phyloP scores from a whole-genome alignment of 2,888 invertebrate genomes.

The Cinara cedri region DNA sequence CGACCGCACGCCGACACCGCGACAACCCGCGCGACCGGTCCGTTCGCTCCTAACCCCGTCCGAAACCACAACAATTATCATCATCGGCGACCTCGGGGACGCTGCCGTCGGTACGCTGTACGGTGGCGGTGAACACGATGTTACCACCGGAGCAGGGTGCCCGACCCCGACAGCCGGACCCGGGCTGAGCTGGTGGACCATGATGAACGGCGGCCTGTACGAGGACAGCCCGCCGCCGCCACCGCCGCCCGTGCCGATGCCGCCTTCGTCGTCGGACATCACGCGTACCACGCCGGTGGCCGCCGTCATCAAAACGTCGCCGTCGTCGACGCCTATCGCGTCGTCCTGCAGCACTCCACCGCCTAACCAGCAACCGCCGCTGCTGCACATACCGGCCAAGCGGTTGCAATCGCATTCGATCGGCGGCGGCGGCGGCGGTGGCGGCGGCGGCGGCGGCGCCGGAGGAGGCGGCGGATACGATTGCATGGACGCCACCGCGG shows the following conservation, averaged over 20 bases:
- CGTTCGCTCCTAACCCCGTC: slow-evolving; percentile 41
- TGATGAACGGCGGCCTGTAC: slow-evolving; percentile 83
- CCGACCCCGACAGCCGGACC: slow-evolving; percentile 66
- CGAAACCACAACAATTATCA: slow-evolving; percentile 66
- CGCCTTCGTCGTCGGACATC: slow-evolving; percentile 66
- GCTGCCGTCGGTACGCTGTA: slow-evolving; percentile 74
- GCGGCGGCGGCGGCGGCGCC: slow-evolving; percentile 68
- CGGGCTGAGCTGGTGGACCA: slow-evolving; percentile 84
- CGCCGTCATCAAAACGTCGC: slow-evolving; percentile 64
- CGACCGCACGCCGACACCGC: neutral
- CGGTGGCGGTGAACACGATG: slow-evolving; percentile 73
- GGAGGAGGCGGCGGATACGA: slow-evolving; percentile 69
- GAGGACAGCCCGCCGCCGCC: slow-evolving; percentile 72
- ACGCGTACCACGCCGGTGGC: slow-evolving; percentile 65
- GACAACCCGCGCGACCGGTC: slow-evolving; percentile 12
- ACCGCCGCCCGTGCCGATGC: slow-evolving; percentile 66
- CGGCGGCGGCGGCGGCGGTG: slow-evolving; percentile 67
- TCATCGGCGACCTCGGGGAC: slow-evolving; percentile 61
- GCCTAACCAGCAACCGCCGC: slow-evolving; percentile 61
- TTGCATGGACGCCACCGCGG: slow-evolving; percentile 65
- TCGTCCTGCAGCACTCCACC: slow-evolving; percentile 65
- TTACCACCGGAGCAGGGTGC: slow-evolving; percentile 71
- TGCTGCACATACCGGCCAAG: slow-evolving; percentile 89
- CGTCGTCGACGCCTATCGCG: slow-evolving; percentile 69
- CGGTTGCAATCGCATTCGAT: slow-evolving; percentile 70